Evolutionary conservation across 2,797 vertebrate species (phyloP).

Genomic region (Sciaenops ocellatus): DNA sequence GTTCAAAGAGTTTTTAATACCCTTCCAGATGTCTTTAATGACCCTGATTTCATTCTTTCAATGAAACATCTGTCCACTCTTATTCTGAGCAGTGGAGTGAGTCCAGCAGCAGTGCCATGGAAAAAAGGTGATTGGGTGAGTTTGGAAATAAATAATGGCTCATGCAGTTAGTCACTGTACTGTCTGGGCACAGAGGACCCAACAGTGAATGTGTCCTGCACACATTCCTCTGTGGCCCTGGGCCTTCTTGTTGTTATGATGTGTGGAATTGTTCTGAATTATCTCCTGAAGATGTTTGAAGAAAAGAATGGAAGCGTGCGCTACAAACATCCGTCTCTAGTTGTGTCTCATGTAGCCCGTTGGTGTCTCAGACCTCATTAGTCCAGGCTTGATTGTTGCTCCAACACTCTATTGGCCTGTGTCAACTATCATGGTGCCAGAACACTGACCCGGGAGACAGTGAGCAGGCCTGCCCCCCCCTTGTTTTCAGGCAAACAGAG

Average conservation of each 20-base stretch:
- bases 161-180: no score
- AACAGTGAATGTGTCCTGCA: no score
- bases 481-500: conserved; percentile 16
- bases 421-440: not conserved
- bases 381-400: not conserved
- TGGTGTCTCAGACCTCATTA: not conserved
- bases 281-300: not conserved
- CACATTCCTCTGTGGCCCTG: not conserved
- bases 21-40: no score
- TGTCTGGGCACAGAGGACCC: no score
- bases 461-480: no score
- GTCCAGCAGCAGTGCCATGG: no score
- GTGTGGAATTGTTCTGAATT: not conserved
- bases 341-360: not conserved
- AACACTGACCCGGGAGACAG: not conserved
- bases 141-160: no score
- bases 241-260: not conserved
- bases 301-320: not conserved
- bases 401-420: not conserved
- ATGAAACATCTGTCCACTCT: no score
- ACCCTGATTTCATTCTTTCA: no score
- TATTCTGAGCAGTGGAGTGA: no score
- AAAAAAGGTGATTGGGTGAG: no score
- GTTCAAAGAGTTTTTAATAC: no score
- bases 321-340: not conserved